Percentiles rank a stretch among this genome's conserved stretches.
phyloP scores from a whole-genome alignment of 2,888 invertebrate genomes.

The Rotaria sp. region DNA sequence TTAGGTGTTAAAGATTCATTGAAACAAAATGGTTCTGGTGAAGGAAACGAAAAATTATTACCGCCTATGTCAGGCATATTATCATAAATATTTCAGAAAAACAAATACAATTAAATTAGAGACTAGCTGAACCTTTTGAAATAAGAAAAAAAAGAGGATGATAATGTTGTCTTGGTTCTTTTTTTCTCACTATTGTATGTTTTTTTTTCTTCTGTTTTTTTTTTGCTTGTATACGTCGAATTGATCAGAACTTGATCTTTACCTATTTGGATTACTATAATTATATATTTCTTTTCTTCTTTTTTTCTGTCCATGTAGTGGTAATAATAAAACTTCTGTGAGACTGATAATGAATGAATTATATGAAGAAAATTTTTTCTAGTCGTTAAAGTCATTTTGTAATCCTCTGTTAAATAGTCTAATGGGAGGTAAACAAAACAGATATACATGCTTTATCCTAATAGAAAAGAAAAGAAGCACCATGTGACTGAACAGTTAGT shows the following conservation, averaged over 20 bases:
- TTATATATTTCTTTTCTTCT: not conserved
- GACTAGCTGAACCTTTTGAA: not conserved
- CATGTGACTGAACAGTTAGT: not conserved
- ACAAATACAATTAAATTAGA: not conserved
- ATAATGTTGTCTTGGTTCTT: not conserved
- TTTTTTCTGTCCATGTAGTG: not conserved
- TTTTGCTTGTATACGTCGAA: not conserved
- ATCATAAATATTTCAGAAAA: not conserved
- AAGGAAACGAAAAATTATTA: not conserved
- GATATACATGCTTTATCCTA: not conserved
- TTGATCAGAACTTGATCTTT: conserved; percentile 3
- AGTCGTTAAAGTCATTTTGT: not conserved
- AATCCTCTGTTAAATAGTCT: not conserved
- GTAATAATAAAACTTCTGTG: not conserved
- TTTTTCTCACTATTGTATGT: not conserved
- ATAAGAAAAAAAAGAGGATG: not conserved
- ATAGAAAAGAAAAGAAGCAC: not conserved
- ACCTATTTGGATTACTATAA: not conserved
- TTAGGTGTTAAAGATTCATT: not conserved
- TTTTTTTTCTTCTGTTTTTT: not conserved
- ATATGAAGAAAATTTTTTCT: not conserved
- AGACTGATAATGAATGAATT: not conserved
- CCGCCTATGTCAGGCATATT: not conserved
- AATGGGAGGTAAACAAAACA: not conserved
- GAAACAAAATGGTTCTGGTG: not conserved